A percentile compares a stretch with the other conserved stretches of the same genome.
Evolutionary conservation across 2,797 vertebrate genomes (phyloP).

Genomic region (Diplodus sargus): DNA sequence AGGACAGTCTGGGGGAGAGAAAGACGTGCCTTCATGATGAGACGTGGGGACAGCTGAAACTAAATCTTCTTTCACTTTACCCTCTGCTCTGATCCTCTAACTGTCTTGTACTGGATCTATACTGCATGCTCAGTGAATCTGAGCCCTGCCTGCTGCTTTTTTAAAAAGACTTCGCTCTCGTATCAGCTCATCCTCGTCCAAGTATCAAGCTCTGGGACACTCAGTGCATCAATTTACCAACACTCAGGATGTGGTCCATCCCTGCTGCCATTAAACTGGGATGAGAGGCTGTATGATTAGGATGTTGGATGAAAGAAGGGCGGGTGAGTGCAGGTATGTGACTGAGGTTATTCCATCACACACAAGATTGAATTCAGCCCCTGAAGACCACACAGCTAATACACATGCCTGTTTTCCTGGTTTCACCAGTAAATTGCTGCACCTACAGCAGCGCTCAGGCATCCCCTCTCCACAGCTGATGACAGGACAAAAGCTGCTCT

Average conservation of each 20-base stretch:
- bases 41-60: conserved; percentile 19
- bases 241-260: conserved; percentile 15
- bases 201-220: conserved; percentile 23
- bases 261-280: conserved; percentile 33
- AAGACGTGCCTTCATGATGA: conserved; percentile 14
- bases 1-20: conserved; percentile 3
- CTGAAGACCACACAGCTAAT: background rate
- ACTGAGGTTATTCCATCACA: conserved; percentile 36
- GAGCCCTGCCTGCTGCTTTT: background rate
- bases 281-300: conserved; percentile 45
- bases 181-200: conserved; percentile 38
- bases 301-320: conserved; percentile 24
- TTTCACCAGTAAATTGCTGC: conserved; percentile 16
- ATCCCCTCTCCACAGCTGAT: background rate
- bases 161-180: conserved; percentile 21
- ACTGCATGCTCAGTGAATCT: conserved; percentile 25
- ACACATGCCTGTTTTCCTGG: background rate
- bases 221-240: conserved; percentile 52
- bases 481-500: conserved; percentile 5
- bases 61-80: conserved; percentile 23
- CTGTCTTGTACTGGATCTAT: conserved; percentile 26
- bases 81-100: conserved; percentile 40
- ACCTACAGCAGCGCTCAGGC: conserved; percentile 4
- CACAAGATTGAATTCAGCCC: conserved; percentile 38
- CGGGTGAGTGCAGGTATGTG: conserved; percentile 23